phyloP scores from a whole-genome alignment of 23 tunicate genomes.

The Styela plicata region DNA sequence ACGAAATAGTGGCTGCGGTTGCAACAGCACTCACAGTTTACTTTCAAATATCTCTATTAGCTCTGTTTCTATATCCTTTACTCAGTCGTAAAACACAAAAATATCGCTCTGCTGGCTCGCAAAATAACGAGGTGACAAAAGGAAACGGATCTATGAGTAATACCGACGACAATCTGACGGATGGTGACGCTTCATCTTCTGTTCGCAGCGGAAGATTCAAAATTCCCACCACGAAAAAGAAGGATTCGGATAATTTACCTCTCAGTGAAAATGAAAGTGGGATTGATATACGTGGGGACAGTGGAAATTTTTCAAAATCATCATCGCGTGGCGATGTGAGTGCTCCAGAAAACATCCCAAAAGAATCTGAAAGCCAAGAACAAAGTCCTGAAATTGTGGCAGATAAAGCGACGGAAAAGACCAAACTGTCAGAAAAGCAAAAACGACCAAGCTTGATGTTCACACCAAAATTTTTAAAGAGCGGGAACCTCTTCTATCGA shows the following conservation, averaged over 20 bases:
- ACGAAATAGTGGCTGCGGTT: conserved; percentile 56
- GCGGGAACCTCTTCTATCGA: background rate
- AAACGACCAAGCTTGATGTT: background rate
- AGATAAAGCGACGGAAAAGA: background rate
- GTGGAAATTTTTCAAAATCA: background rate
- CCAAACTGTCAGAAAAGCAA: background rate
- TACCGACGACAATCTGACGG: conserved; percentile 24
- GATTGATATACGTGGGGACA: background rate
- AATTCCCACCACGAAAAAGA: background rate
- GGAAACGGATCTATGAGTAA: conserved; percentile 24
- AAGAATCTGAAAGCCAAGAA: background rate
- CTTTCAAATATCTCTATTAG: conserved; percentile 64
- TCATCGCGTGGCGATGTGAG: background rate
- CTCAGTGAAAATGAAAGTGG: conserved; percentile 25
- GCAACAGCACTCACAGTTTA: conserved; percentile 48
- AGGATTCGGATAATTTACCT: background rate
- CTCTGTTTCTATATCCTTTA: conserved; percentile 78
- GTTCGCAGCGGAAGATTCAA: background rate
- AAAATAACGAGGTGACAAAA: background rate
- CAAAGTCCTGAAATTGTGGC: background rate
- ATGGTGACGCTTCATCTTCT: conserved; percentile 22
- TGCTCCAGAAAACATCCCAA: background rate
- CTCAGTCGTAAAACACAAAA: conserved; percentile 78
- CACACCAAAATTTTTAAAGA: background rate
- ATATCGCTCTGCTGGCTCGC: conserved; percentile 40